Evolutionary conservation across 2,113 vertebrate genomes (phyloP), one percentile per base, ranked within the genome.

Genomic region (Ascaphus truei): DNA sequence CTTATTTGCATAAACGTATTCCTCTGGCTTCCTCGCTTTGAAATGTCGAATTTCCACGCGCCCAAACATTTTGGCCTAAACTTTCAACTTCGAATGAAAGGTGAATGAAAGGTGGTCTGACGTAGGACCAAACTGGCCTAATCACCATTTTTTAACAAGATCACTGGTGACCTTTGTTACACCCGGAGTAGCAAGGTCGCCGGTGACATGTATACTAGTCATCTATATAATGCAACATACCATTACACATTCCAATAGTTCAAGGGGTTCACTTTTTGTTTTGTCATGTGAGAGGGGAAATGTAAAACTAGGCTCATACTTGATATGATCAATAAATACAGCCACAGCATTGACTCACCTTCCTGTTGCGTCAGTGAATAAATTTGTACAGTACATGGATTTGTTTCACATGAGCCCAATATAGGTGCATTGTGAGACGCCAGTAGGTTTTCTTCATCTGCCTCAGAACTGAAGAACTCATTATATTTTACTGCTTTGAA

Each of bases 401-500:
- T 33, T 60, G 55, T 68, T 55, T 59, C 48, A 47, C 29, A 41
- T 60, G 57, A 48, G 45, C 43, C 30, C 43, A 39, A 41, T 27
- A 25, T 29, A 69, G 33, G 55, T 69, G 66, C 51, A 60, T 59
- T 69, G 66, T 69, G 60, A 60, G 45, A 43, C 59, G 66, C 43
- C 58, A 34, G n/a, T 60, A 29, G 3, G 45, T 69, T 69, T 60
- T 50, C 66, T 69, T 69, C 56, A 68, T 69, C 66, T 60, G 22
- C 33, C 39, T 30, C 55, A 18, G 25, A 59, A 59, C 37, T 68
- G 33, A 68, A 68, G 65, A n/a, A 69, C 66, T 69, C 66, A 69
- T 69, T 69, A 69, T 69, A 69, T 69, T 69, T 69, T 69, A 69
- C 66, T 60, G 45, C 56, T 39, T 45, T 69, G 56, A 45, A 69